Percentiles rank a stretch among this genome's conserved stretches.
These are phyloP conservation scores for Pygmarrhopalites habei DNA, from an alignment of 1,140 invertebrate species.

Conservation along the genomic window DNA sequence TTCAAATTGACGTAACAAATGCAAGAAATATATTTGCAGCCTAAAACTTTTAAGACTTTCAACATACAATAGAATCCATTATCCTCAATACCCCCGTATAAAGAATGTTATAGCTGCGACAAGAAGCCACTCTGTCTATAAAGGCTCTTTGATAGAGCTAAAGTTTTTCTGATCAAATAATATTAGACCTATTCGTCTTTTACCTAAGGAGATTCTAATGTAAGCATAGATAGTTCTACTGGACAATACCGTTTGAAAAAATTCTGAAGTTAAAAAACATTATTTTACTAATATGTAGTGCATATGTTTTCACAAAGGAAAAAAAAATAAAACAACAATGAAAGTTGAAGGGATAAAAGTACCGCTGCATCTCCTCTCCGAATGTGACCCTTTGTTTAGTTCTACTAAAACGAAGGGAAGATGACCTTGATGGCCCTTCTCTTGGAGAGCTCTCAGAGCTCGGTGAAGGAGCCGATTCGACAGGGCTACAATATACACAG, in stretches of 20 bases:
- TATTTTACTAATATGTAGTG: no score
- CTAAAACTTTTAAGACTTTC: no score
- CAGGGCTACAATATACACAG: conserved; percentile 38
- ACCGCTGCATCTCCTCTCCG: conserved; percentile 49
- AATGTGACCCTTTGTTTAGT: conserved; percentile 55
- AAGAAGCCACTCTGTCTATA: no score
- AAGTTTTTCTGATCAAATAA: no score
- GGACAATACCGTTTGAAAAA: background rate
- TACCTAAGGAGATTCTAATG: no score
- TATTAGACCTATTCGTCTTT: no score
- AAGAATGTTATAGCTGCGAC: no score
- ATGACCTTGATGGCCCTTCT: conserved; percentile 62
- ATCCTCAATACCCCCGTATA: no score
- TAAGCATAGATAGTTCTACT: background rate
- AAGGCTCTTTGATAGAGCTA: no score
- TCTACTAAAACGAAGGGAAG: conserved; percentile 58
- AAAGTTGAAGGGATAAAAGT: conserved; percentile 18
- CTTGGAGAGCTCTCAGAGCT: conserved; percentile 61
- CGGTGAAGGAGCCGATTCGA: conserved; percentile 33
- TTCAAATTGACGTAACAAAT: no score
- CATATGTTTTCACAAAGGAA: background rate
- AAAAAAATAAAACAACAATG: background rate
- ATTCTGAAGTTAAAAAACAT: background rate
- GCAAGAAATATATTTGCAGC: no score
- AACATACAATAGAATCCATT: no score